Evolutionary conservation across 64 coral and sea anemone genomes (phyloP), one percentile per base, ranked within the genome.

Genomic region (Stichodactyla mertensii): DNA sequence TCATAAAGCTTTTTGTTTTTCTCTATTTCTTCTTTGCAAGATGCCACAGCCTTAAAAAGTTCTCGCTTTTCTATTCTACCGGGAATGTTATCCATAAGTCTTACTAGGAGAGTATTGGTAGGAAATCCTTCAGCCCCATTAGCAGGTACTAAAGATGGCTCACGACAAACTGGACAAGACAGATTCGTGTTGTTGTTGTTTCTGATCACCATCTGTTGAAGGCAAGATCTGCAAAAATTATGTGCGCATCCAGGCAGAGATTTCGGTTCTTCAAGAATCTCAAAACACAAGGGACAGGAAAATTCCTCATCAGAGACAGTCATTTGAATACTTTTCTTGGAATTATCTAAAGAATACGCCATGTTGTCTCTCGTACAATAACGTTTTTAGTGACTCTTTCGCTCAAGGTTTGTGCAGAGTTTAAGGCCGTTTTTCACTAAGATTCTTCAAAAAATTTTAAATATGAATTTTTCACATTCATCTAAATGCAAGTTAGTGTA

Each of bases 51-150:
- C 54, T 57, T 61, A 19, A 16, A 24, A 16, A 85, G 6, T 11
- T 36, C 56, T 61, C 52, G 16, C 24, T 85, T 85, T 22, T 85
- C 83, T 31, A 13, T 85, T 85, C 56, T 22, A 14, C 83, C 83
- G 3, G 83, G 83, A 12, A 64, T 64, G 55, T 85, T 85, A 18
- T 85, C 83, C 14, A 85, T 64, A 14, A 85, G 83, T 12, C 83
- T 57, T 12, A 85, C 83, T 45, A 85, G 18, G 3, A 85, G 52
- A 56, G 83, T 61, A 18, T 85, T 61, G 61, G 83, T 85, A 31
- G 83, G 54, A 64, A 85, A 85, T 58, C 83, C 83, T 10, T 62
- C 83, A 59, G 54, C 54, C 23, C 83, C 83, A 85, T 85, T 64
- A 27, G 15, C 1, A 55, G 83, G 83, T 27, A 85, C 83, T 10